Evolutionary conservation across 2,113 vertebrate genomes (phyloP), one percentile per base, ranked within the genome.

Genomic region (Acrocephalus kingi): DNA sequence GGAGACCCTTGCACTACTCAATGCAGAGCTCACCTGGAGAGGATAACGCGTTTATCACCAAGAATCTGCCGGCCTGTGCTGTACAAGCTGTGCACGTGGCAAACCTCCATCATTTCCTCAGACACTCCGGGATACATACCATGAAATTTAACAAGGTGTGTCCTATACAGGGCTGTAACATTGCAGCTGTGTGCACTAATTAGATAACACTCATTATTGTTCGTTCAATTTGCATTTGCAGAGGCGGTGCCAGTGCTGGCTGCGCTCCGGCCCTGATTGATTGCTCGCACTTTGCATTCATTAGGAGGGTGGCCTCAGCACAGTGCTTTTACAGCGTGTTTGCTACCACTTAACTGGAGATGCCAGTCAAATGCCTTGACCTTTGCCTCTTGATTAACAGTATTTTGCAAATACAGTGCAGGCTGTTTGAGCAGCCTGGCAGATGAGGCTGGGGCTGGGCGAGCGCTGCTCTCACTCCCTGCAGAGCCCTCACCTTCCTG

Each of bases 131-230:
- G 82, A 82, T n/a, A 43, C n/a, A n/a, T 48, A 86, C 79, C 87
- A 73, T 49, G 93, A 92, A 93, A 90, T 91, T 93, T 92, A 96
- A 92, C 97, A 90, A 87, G 90, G 87, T 77, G 41, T 94, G 81
- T 90, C 80, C 89, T 41, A 10, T 21, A 49, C 37, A 66, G 84
- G 91, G 68, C 92, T 67, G 84, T 93, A 88, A 92, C 75, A 14
- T 0, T 55, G 92, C 97, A 96, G 95, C 97, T 95, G 93, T 35
- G 81, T 59, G 94, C 61, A 56, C 95, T 93, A 90, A 89, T 97
- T 94, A 95, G 75, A 48, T 86, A 90, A 74, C 46, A 4, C 92
- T 97, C 90, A 31, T 94, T 88, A 80, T 13, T 80, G 94, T 84
- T 96, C 62, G 27, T 93, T 94, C 95, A 49, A 67, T 93, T 95